Conservation (phyloP, 2,797 vertebrate species). For the Anableps anableps region DNA sequence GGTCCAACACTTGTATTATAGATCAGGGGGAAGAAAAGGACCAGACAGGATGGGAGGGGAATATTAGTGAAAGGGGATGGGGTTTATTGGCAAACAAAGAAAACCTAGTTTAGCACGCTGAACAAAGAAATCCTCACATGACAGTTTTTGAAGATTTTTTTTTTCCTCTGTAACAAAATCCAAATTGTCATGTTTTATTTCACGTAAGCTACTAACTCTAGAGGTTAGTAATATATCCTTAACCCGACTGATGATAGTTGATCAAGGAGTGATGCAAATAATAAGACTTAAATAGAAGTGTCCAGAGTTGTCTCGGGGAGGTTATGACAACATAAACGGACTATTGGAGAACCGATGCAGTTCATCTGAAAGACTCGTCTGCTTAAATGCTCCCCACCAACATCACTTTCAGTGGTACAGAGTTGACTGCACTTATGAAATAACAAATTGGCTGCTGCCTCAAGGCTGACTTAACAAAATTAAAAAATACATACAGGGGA, state of each 20-base stretch:
- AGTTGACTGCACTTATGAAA: neutral
- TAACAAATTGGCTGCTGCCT: neutral
- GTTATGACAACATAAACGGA: conserved; percentile 23
- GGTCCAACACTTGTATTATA: conserved; percentile 36
- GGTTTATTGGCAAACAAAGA: conserved; percentile 12
- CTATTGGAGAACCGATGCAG: neutral
- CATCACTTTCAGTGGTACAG: neutral
- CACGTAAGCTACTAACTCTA: neutral
- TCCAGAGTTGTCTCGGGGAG: conserved; percentile 1
- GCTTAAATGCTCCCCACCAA: neutral
- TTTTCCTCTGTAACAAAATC: neutral
- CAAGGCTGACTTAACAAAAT: neutral
- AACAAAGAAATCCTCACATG: neutral
- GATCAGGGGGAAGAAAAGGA: conserved; percentile 25
- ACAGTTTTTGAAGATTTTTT: neutral
- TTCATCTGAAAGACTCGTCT: neutral
- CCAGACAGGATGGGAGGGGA: conserved; percentile 12
- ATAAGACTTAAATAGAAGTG: conserved; percentile 1
- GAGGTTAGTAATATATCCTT: neutral
- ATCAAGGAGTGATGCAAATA: neutral
- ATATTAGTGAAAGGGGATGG: conserved; percentile 9
- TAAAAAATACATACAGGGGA: neutral
- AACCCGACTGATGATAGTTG: neutral
- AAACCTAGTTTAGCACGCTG: neutral
- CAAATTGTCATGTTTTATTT: neutral